Evolutionary conservation across 2,888 invertebrate genomes (phyloP).

Genomic region (Torymus tubicola): DNA sequence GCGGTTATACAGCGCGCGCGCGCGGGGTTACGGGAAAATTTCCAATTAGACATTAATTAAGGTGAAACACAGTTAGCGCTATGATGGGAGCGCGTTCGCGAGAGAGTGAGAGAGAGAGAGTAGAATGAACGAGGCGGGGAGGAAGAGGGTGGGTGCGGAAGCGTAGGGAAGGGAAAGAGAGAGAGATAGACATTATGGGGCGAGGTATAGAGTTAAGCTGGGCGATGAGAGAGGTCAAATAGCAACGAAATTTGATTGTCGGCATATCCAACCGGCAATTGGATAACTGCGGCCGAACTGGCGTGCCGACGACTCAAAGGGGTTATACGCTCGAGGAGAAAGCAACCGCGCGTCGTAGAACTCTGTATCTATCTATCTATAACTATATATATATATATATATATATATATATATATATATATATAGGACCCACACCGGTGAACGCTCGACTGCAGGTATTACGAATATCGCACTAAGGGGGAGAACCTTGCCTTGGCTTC

Average conservation of each 20-base stretch:
- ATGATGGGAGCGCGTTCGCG: conserved; percentile 24
- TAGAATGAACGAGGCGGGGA: conserved; percentile 22
- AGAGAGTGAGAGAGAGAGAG: too few species aligned
- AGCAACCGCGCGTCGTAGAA: conserved; percentile 3
- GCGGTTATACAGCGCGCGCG: conserved; percentile 27
- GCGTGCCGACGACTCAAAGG: conserved; percentile 26
- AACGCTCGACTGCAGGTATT: conserved; percentile 31
- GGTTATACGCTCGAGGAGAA: conserved; percentile 20
- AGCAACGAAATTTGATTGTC: conserved; percentile 68
- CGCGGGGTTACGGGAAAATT: conserved; percentile 57
- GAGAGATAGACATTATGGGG: background rate
- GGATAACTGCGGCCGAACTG: conserved; percentile 63
- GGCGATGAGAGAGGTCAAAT: conserved; percentile 50
- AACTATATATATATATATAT: too few species aligned
- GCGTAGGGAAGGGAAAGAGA: too few species aligned
- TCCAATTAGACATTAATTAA: conserved; percentile 68
- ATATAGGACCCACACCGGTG: background rate
- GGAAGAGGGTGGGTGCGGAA: conserved; percentile 12
- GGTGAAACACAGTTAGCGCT: conserved; percentile 58
- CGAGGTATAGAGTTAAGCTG: conserved; percentile 20
- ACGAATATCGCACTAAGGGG: conserved; percentile 24
- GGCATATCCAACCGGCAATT: conserved; percentile 65
- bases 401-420: too few species aligned
- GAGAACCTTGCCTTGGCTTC: background rate
- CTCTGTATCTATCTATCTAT: background rate